Percentiles rank a stretch among this genome's conserved stretches.
Evolutionary conservation across 2,113 vertebrate species (phyloP).

Genomic region (Onychostoma macrolepis): DNA sequence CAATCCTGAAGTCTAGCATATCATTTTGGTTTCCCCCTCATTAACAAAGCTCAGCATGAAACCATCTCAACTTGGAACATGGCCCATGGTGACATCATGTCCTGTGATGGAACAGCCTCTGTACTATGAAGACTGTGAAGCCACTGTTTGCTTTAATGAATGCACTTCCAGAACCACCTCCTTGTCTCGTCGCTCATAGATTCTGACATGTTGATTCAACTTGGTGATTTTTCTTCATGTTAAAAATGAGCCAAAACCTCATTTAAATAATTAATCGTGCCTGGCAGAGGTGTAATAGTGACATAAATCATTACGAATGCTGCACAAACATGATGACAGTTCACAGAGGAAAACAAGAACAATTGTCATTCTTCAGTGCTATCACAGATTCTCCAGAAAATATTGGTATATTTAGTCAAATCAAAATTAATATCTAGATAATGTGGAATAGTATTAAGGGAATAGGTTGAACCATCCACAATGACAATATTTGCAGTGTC

Average conservation of each 20-base stretch:
- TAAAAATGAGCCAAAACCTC: conserved; percentile 20
- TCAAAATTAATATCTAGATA: neutral
- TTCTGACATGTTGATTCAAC: neutral
- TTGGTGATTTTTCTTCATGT: conserved; percentile 1
- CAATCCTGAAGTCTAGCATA: conserved; percentile 37
- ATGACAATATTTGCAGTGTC: no score
- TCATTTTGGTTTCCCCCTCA: conserved; percentile 39
- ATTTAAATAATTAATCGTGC: conserved; percentile 25
- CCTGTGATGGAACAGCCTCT: neutral
- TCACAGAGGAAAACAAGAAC: conserved; percentile 19
- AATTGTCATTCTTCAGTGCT: neutral
- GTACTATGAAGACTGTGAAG: neutral
- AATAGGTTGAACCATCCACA: no score
- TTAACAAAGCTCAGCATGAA: conserved; percentile 40
- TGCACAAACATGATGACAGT: conserved; percentile 37
- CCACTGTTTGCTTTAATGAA: conserved; percentile 12
- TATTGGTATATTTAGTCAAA: neutral
- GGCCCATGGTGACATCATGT: conserved; percentile 16
- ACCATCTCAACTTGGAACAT: neutral
- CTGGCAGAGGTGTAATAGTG: conserved; percentile 39
- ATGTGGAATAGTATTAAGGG: neutral
- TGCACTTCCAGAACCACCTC: neutral
- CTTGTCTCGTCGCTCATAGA: neutral
- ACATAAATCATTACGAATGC: conserved; percentile 38
- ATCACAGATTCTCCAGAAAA: neutral